These are phyloP conservation scores for Taenaris catops DNA, from an alignment of 2,888 invertebrate genomes.

Conservation along the genomic window DNA sequence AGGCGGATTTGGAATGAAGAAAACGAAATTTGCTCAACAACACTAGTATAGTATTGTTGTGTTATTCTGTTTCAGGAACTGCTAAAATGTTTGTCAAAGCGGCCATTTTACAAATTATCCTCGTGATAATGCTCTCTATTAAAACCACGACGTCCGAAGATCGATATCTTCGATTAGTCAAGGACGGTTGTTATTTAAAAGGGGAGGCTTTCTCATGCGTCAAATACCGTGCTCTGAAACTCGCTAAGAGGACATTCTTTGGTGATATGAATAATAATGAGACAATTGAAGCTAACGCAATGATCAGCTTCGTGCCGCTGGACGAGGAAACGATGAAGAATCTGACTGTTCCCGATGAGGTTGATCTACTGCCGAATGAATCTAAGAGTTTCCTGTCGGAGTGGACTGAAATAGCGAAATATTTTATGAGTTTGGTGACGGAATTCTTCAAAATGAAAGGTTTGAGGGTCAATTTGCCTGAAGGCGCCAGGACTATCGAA, in stretches of 20 bases:
- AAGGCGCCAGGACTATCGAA: slow-evolving; percentile 64
- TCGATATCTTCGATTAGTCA: slow-evolving; percentile 60
- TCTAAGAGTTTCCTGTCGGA: slow-evolving; percentile 60
- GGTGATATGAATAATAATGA: slow-evolving; percentile 51
- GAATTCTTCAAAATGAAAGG: slow-evolving; percentile 67
- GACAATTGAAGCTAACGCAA: slow-evolving; percentile 53
- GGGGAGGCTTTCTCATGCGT: slow-evolving; percentile 65
- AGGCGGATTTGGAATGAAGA: too few relatives aligned
- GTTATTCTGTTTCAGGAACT: slow-evolving; percentile 15
- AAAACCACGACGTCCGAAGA: slow-evolving; percentile 38
- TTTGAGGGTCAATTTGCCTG: slow-evolving; percentile 58
- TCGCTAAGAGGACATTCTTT: slow-evolving; percentile 59
- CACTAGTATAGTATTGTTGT: too few relatives aligned
- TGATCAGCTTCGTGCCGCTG: slow-evolving; percentile 59
- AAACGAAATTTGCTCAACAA: too few relatives aligned
- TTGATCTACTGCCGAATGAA: slow-evolving; percentile 35
- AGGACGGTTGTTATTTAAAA: slow-evolving; percentile 59
- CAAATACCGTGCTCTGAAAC: slow-evolving; percentile 66
- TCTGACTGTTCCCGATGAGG: slow-evolving; percentile 38
- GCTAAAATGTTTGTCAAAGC: slow-evolving; percentile 18
- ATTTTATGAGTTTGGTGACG: slow-evolving; percentile 57
- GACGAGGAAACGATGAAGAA: slow-evolving; percentile 50
- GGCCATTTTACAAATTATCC: slow-evolving; percentile 9
- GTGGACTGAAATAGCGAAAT: slow-evolving; percentile 66
- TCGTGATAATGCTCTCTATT: slow-evolving; percentile 7